Evolutionary conservation across 1,140 invertebrate species (phyloP).

Genomic region (Maconellicoccus hirsutus): DNA sequence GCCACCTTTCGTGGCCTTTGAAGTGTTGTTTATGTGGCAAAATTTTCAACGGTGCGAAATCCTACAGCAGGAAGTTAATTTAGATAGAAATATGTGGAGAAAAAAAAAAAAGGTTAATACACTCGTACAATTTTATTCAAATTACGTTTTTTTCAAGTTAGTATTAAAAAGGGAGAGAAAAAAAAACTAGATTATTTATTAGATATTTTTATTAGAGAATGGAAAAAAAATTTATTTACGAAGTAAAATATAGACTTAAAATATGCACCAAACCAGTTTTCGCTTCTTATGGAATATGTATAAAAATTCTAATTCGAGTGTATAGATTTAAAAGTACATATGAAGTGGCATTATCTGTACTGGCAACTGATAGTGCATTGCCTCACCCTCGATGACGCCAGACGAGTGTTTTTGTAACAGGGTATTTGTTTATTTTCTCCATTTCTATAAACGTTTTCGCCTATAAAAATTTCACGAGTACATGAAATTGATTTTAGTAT

Average conservation of each 20-base stretch:
- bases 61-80: too few species aligned
- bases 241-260: neutral
- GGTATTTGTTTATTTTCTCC: neutral
- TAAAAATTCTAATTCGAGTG: neutral
- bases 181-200: neutral
- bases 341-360: neutral
- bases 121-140: neutral
- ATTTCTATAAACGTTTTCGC: neutral
- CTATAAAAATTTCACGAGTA: neutral
- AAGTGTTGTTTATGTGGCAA: too few species aligned
- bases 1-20: neutral
- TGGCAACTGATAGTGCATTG: neutral
- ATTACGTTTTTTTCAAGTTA: neutral
- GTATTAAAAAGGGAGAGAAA: neutral
- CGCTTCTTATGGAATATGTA: neutral
- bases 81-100: too few species aligned
- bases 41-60: too few species aligned
- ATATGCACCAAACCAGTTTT: conserved; percentile 1
- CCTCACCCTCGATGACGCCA: neutral
- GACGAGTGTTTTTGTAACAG: conserved; percentile 1
- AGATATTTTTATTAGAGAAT: neutral
- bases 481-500: conserved; percentile 1
- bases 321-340: neutral
- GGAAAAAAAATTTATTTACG: neutral
- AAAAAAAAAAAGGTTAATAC: conserved; percentile 5